These are phyloP conservation scores for Lucifuga dentata DNA, from an alignment of 2,113 vertebrate genomes.

Conservation along the genomic window DNA sequence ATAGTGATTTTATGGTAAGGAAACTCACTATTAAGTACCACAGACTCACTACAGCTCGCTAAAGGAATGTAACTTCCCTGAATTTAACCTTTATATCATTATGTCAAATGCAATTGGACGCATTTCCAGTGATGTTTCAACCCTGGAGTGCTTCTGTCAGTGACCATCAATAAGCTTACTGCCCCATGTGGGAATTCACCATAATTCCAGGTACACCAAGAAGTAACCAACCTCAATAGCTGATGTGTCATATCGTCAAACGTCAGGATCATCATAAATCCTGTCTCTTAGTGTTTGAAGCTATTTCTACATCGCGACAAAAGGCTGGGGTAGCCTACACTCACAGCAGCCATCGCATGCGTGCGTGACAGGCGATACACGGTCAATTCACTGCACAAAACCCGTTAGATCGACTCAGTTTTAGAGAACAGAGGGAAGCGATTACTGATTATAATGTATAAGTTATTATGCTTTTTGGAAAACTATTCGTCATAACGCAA, in stretches of 20 bases:
- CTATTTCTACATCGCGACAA: constrained; percentile 1
- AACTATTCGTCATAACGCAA: no score
- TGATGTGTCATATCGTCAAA: constrained; percentile 49
- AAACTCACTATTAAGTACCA: background rate
- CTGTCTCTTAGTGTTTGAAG: background rate
- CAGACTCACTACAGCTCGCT: no score
- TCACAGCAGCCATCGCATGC: background rate
- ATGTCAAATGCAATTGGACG: background rate
- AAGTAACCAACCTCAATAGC: constrained; percentile 28
- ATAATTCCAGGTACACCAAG: constrained; percentile 46
- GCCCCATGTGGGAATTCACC: constrained; percentile 8
- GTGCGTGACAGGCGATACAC: constrained; percentile 18
- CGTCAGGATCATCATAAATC: background rate
- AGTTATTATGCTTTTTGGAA: no score
- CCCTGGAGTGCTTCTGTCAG: constrained; percentile 11
- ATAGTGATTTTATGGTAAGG: no score
- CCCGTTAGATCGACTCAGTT: no score
- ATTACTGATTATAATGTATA: no score
- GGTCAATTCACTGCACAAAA: background rate
- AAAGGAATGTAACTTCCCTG: background rate
- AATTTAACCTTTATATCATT: background rate
- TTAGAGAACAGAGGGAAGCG: no score
- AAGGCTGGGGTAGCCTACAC: constrained; percentile 1
- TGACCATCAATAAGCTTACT: background rate
- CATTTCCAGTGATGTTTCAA: background rate